Base-by-base conservation (phyloP, 2,888 invertebrate genomes). In the Cephus pygmeus region DNA sequence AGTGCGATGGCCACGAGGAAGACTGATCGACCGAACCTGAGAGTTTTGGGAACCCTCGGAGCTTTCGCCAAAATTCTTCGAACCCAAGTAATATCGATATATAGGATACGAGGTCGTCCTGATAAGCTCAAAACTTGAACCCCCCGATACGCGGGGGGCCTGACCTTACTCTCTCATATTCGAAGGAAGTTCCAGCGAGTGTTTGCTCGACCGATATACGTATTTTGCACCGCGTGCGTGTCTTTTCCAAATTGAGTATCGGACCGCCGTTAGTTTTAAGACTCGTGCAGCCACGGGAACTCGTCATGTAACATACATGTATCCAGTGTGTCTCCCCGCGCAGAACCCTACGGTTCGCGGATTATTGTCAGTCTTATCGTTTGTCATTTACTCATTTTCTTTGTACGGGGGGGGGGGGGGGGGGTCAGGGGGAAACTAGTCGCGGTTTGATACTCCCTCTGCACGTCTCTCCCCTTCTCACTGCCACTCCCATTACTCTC, bases 151-250 rank as follows among this genome's bases (percentile, higher is more conserved):
- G 23, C 56, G 56, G 56, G 35, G 35, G 35, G 3, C 12, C 40
- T 23, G 40, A 56, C 40, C 40, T 56, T 9, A 6, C 56, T 56
- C 56, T 23, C 9, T 56, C 23, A 23, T 23, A 56, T 56, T 56
- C 56, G 15, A 56, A 56, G 23, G 15, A 23, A 56, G 35, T 69
- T 69, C 15, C 15, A 33, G 74, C 81, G 80, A 84, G 15, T 6
- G 3, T 34, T 34, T 9, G 71, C 71, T 82, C 84, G 86, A 85
- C 86, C 82, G 82, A 88, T 86, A 88, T 88, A 88, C 88, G 88
- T 88, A 88, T 85, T 83, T 56, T 56, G 56, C 56, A 83, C 83
- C 80, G 76, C 80, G 83, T 83, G 85, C 84, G 82, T 81, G 83
- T 83, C 83, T 84, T 84, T 85, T 77, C 75, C 79, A 33, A 34